These are phyloP conservation scores for Vespertilio murinus DNA, from an alignment of 2,797 vertebrate genomes.

Conservation along the genomic window DNA sequence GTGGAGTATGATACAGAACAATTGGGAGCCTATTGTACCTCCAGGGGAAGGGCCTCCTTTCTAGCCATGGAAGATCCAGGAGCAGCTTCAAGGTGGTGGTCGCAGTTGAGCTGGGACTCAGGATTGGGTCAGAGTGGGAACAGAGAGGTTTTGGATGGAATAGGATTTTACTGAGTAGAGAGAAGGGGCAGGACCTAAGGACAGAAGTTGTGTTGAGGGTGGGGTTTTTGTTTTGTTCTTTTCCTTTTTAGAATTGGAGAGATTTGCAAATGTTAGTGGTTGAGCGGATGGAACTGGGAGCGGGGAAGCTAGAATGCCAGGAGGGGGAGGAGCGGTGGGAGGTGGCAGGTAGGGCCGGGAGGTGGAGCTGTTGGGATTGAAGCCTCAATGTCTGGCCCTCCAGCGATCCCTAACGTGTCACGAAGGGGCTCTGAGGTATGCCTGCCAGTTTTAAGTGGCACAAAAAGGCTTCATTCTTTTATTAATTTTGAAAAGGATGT, in stretches of 20 bases:
- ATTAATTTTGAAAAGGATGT: neutral
- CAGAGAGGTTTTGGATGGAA: neutral
- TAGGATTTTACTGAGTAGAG: neutral
- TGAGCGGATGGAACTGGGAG: neutral
- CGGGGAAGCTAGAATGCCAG: neutral
- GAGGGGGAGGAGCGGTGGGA: neutral
- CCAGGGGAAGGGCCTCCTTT: neutral
- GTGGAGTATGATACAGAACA: neutral
- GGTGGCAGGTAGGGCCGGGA: neutral
- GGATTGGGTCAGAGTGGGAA: neutral
- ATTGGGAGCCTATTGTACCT: neutral
- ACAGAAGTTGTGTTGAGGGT: neutral
- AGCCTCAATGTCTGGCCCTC: neutral
- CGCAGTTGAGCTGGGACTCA: neutral
- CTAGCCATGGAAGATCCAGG: neutral
- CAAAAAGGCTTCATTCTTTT: neutral
- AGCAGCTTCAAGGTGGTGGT: neutral
- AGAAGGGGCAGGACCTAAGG: neutral
- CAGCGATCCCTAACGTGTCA: neutral
- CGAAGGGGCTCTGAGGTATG: neutral
- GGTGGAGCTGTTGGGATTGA: neutral
- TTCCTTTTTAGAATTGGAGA: slow-evolving; percentile 19
- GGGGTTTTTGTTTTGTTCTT: neutral
- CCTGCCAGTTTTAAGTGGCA: neutral
- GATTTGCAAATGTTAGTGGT: neutral